Percentiles rank a stretch among this genome's conserved stretches.
Evolutionary conservation across 2,888 invertebrate species (phyloP).

Genomic region (Pocota personata): DNA sequence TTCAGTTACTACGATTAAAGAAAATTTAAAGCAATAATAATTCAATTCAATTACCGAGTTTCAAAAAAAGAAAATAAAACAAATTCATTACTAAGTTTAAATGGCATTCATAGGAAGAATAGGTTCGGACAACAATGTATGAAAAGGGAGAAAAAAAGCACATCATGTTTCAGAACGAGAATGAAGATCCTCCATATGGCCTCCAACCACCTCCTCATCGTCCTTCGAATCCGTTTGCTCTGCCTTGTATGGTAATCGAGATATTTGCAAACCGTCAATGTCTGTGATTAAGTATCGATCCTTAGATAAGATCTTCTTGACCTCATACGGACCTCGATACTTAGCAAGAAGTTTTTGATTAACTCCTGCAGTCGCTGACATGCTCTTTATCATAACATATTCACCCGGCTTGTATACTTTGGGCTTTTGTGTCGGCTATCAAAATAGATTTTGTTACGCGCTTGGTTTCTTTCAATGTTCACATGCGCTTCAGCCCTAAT

Average conservation of each 20-base stretch:
- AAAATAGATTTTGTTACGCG: background rate
- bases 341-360: conserved; percentile 59
- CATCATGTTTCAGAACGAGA: background rate
- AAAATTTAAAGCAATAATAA: background rate
- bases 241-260: background rate
- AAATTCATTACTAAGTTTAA: background rate
- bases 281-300: conserved; percentile 74
- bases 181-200: conserved; percentile 23
- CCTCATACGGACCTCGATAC: conserved; percentile 75
- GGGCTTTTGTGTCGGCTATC: background rate
- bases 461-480: background rate
- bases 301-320: conserved; percentile 72
- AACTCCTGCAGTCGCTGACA: background rate
- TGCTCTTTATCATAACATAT: conserved; percentile 8
- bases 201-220: background rate
- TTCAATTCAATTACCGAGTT: background rate
- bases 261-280: conserved; percentile 11
- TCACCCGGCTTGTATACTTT: background rate
- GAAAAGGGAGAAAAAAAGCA: background rate
- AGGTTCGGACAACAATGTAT: background rate
- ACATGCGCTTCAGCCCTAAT: background rate
- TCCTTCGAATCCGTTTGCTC: background rate
- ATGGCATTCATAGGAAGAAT: background rate
- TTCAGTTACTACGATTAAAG: too few relatives aligned
- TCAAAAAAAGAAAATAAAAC: background rate